A percentile compares a stretch with the other conserved stretches of the same genome.
phyloP scores from a whole-genome alignment of 2,888 invertebrate genomes.

The Poecilobothrus nobilitatus region DNA sequence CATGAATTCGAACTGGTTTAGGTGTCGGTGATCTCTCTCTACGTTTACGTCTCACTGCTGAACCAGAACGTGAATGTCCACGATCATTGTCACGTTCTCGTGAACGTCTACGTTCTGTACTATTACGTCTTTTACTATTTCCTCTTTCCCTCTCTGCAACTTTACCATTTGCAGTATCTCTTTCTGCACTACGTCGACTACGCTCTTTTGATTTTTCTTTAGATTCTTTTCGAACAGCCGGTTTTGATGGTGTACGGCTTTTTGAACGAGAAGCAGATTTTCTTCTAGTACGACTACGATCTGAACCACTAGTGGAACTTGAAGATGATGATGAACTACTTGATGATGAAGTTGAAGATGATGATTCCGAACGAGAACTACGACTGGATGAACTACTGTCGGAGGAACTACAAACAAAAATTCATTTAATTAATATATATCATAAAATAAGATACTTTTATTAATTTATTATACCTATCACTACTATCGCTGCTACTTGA shows the following conservation, averaged over 20 bases:
- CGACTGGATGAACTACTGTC: slow-evolving; percentile 71
- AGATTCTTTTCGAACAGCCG: slow-evolving; percentile 34
- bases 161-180: slow-evolving; percentile 17
- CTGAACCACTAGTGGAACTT: slow-evolving; percentile 57
- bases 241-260: slow-evolving; percentile 42
- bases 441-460: not conserved
- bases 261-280: slow-evolving; percentile 45
- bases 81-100: slow-evolving; percentile 30
- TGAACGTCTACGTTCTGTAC: slow-evolving; percentile 23
- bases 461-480: slow-evolving; percentile 54
- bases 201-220: slow-evolving; percentile 21
- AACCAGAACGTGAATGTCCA: slow-evolving; percentile 49
- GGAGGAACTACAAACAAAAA: slow-evolving; percentile 52
- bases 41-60: slow-evolving; percentile 52
- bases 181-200: slow-evolving; percentile 20
- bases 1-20: slow-evolving; percentile 85
- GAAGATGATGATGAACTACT: slow-evolving; percentile 54
- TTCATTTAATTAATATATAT: slow-evolving; percentile 17
- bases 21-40: slow-evolving; percentile 84
- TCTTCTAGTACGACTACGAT: slow-evolving; percentile 56
- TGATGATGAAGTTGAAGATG: slow-evolving; percentile 55
- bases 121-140: slow-evolving; percentile 2
- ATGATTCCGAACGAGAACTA: slow-evolving; percentile 63
- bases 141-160: not conserved
- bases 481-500: slow-evolving; percentile 75